phyloP scores from a whole-genome alignment of 2,888 invertebrate species.

The Pyrrhia umbra region DNA sequence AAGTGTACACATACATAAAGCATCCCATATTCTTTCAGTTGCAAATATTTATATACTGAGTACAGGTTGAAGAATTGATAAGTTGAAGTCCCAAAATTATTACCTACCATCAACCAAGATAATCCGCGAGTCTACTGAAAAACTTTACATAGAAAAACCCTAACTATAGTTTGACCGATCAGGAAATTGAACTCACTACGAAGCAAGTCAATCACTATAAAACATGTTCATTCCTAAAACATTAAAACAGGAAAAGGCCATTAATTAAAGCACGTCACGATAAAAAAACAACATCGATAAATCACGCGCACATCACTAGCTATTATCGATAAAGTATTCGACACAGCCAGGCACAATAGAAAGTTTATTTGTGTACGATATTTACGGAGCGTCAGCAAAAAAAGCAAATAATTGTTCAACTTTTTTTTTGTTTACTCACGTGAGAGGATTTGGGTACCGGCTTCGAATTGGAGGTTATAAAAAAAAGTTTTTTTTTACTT shows the following conservation, averaged over 20 bases:
- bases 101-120: no score
- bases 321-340: constrained; percentile 86
- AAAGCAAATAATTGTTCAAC: constrained; percentile 62
- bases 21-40: no score
- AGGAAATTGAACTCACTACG: no score
- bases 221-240: background rate
- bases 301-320: constrained; percentile 66
- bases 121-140: no score
- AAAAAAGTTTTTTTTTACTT: constrained; percentile 11
- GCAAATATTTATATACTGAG: no score
- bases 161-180: no score
- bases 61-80: no score
- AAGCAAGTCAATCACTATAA: background rate
- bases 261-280: constrained; percentile 5
- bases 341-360: constrained; percentile 86
- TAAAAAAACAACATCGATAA: constrained; percentile 49
- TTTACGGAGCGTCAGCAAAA: constrained; percentile 74
- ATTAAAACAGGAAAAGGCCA: constrained; percentile 6
- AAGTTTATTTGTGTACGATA: constrained; percentile 83
- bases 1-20: no score
- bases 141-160: no score
- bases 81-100: no score
- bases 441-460: constrained; percentile 27
- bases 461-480: constrained; percentile 14
- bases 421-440: constrained; percentile 61